Conservation (phyloP, 1,140 invertebrate species). For the Zophobas atratus region DNA sequence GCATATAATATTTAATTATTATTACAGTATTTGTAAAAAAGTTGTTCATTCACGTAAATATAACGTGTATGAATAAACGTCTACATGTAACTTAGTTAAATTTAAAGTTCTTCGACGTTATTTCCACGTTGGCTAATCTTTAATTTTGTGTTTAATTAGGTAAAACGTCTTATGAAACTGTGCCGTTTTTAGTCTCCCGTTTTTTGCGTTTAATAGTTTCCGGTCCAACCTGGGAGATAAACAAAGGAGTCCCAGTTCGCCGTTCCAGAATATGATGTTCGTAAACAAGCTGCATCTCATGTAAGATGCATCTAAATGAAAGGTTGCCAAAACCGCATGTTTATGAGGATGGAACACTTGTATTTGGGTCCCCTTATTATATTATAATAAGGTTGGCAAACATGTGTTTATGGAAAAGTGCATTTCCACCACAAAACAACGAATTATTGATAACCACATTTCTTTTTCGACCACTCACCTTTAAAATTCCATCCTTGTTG, state of each 20-base stretch:
- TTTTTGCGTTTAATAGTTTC: constrained; percentile 26
- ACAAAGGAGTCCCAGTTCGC: constrained; percentile 31
- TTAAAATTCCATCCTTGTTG: not conserved
- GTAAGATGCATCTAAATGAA: constrained; percentile 39
- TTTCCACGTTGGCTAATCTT: too few species aligned
- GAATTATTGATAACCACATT: constrained; percentile 4
- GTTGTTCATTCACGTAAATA: too few species aligned
- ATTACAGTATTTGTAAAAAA: too few species aligned
- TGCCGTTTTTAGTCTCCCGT: not conserved
- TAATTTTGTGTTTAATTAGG: too few species aligned
- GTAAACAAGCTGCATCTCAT: constrained; percentile 37
- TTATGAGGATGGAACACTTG: constrained; percentile 25
- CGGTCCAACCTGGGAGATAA: constrained; percentile 11
- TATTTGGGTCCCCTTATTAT: constrained; percentile 17
- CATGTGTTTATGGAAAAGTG: constrained; percentile 18
- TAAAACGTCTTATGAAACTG: too few species aligned
- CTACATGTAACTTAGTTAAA: too few species aligned
- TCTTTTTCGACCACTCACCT: not conserved
- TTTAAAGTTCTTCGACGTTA: too few species aligned
- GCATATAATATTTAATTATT: too few species aligned
- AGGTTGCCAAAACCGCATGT: constrained; percentile 41
- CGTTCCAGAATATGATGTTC: constrained; percentile 29
- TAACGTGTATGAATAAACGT: too few species aligned
- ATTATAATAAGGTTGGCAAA: constrained; percentile 32
- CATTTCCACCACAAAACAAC: not conserved